A percentile compares a stretch with the other conserved stretches of the same genome.
Evolutionary conservation across 2,888 invertebrate species (phyloP).

Genomic region (Ennomos erosarius): DNA sequence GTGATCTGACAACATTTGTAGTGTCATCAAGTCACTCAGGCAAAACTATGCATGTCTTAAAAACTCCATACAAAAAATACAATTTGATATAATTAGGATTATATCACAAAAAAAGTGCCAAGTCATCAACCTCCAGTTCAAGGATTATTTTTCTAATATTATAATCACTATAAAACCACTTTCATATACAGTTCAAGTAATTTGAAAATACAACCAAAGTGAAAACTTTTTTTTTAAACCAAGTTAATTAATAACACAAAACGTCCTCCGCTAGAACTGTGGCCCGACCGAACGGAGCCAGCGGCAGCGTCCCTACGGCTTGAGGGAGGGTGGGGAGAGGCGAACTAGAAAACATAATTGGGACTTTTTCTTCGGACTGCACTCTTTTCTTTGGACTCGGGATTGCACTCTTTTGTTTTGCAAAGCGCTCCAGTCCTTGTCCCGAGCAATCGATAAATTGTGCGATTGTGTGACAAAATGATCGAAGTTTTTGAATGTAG

Average conservation of each 20-base stretch:
- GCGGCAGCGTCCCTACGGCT: slow-evolving; percentile 21
- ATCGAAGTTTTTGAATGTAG: not conserved
- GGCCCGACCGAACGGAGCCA: slow-evolving; percentile 17
- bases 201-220: no score
- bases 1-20: no score
- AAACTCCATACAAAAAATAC: no score
- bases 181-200: no score
- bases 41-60: no score
- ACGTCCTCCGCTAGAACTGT: not conserved
- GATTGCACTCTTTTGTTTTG: slow-evolving; percentile 77
- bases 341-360: slow-evolving; percentile 74
- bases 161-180: not conserved
- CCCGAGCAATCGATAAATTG: slow-evolving; percentile 64
- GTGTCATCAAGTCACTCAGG: no score
- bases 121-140: no score
- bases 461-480: slow-evolving; percentile 6
- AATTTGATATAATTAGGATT: no score
- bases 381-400: slow-evolving; percentile 45
- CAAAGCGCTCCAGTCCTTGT: slow-evolving; percentile 77
- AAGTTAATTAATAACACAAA: not conserved
- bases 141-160: not conserved
- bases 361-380: slow-evolving; percentile 81
- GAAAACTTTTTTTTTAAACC: no score
- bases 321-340: slow-evolving; percentile 38
- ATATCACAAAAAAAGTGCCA: no score